Conservation (phyloP, 2,888 invertebrate species). For the Oithona nana region DNA sequence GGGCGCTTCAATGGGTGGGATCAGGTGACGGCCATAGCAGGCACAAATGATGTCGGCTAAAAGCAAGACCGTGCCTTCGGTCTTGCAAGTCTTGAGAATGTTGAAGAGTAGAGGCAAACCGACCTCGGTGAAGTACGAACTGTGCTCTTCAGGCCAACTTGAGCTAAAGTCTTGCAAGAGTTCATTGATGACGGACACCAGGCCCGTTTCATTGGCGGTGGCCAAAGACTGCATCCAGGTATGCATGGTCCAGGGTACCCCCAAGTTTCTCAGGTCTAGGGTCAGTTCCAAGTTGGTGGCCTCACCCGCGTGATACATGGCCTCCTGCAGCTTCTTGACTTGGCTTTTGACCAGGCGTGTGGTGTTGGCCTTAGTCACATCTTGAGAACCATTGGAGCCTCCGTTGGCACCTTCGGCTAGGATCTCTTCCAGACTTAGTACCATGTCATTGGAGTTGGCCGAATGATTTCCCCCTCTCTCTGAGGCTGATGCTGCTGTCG, state of each 20-base stretch:
- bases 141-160: slow-evolving; percentile 74
- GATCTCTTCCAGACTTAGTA: slow-evolving; percentile 69
- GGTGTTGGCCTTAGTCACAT: not conserved
- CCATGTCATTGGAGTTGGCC: slow-evolving; percentile 35
- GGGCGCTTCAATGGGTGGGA: slow-evolving; percentile 26
- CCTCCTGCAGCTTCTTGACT: slow-evolving; percentile 63
- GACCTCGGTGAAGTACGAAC: slow-evolving; percentile 70
- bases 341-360: slow-evolving; percentile 52
- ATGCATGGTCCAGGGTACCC: slow-evolving; percentile 76
- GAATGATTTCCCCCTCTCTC: slow-evolving; percentile 35
- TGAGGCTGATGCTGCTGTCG: not conserved
- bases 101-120: slow-evolving; percentile 72
- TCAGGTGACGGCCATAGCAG: slow-evolving; percentile 67
- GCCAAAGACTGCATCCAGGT: slow-evolving; percentile 79
- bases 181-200: slow-evolving; percentile 70
- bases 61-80: slow-evolving; percentile 67
- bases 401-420: slow-evolving; percentile 52
- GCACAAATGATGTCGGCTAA: slow-evolving; percentile 75
- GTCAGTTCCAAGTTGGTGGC: slow-evolving; percentile 78
- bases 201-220: slow-evolving; percentile 60
- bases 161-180: slow-evolving; percentile 70
- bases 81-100: slow-evolving; percentile 75
- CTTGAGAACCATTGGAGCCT: slow-evolving; percentile 7
- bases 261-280: slow-evolving; percentile 60
- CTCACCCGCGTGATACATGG: slow-evolving; percentile 84